These are phyloP conservation scores for Ctenopoma kingsleyae DNA, from an alignment of 2,797 vertebrate genomes.

Conservation along the genomic window DNA sequence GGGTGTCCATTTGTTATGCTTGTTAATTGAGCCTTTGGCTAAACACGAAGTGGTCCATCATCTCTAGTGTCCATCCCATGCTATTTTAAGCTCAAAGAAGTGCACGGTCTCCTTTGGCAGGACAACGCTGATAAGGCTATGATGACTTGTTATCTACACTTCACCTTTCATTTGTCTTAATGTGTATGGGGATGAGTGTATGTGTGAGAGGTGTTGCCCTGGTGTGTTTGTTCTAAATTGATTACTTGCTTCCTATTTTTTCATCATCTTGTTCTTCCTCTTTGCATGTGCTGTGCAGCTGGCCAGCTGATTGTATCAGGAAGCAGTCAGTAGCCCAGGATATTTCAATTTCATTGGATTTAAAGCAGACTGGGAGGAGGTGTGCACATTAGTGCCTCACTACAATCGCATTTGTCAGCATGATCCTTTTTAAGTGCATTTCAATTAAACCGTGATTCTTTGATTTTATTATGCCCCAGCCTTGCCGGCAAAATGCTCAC, in stretches of 20 bases:
- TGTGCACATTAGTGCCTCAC: slow-evolving; percentile 89
- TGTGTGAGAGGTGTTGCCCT: slow-evolving; percentile 71
- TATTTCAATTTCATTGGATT: slow-evolving; percentile 95
- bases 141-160: slow-evolving; percentile 85
- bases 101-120: slow-evolving; percentile 78
- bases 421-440: slow-evolving; percentile 99
- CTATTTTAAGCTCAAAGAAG: slow-evolving; percentile 75
- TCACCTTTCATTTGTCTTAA: slow-evolving; percentile 82
- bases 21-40: slow-evolving; percentile 22
- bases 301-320: slow-evolving; percentile 90
- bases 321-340: slow-evolving; percentile 87
- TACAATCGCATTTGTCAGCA: slow-evolving; percentile 97
- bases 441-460: slow-evolving; percentile 96
- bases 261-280: slow-evolving; percentile 39
- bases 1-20: neutral
- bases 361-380: slow-evolving; percentile 90
- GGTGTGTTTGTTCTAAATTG: slow-evolving; percentile 90
- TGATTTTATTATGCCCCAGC: slow-evolving; percentile 94
- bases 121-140: slow-evolving; percentile 83
- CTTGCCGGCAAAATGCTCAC: slow-evolving; percentile 87
- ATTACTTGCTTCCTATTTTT: slow-evolving; percentile 82
- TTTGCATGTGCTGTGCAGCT: slow-evolving; percentile 67
- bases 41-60: slow-evolving; percentile 38
- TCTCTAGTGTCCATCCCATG: slow-evolving; percentile 14
- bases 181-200: slow-evolving; percentile 65